Evolutionary conservation across 1,140 invertebrate species (phyloP), one percentile per base, ranked within the genome.

Genomic region (Bacillus rossius): DNA sequence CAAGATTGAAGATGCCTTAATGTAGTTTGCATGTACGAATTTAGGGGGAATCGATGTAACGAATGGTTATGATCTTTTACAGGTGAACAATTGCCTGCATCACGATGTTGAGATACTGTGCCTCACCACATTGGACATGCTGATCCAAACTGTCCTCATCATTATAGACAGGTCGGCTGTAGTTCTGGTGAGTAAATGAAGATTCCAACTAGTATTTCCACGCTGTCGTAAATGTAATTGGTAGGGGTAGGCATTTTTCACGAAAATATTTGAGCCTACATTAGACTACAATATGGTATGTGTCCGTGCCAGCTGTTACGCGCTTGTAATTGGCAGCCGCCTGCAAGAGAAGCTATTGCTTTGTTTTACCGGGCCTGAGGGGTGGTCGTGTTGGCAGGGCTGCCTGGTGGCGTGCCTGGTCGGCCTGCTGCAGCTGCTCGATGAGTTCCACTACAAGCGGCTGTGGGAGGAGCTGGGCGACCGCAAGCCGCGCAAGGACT

Each of bases 391-490:
- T 34, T 34, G 29, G 29, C 71, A 92, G 82, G 89, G 92, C 4
- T 84, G 86, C 61, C 78, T 96, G 65, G 92, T 96, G 0, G 86
- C 91, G 1, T 92, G 89, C 67, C 74, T 97, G 2, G 80, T 96
- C 29, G 90, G 91, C 0, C 76, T 93, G 38, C 76, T 96, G 56
- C 89, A 94, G 67, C 74, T 96, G 4, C 82, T 97, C 66, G 89
- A 91, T 48, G 89, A 93, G 40, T 85, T 84, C 26, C 93, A 97
- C 70, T 96, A 95, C 65, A 84, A 86, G 50, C 79, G 88, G n/a
- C 76, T 96, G 8, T 94, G 92, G 86, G 90, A 93, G 61, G 86
- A 92, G 55, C 75, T 92, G 64, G 72, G 81, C 14, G 79, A 89
- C 63, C 74, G 82, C 3, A 89, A 88, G 64, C 84, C 86, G 0